Evolutionary conservation across 30 jellyfish, hydroid and myxozoan species (phyloP).

Genomic region (Calvadosia cruxmelitensis): DNA sequence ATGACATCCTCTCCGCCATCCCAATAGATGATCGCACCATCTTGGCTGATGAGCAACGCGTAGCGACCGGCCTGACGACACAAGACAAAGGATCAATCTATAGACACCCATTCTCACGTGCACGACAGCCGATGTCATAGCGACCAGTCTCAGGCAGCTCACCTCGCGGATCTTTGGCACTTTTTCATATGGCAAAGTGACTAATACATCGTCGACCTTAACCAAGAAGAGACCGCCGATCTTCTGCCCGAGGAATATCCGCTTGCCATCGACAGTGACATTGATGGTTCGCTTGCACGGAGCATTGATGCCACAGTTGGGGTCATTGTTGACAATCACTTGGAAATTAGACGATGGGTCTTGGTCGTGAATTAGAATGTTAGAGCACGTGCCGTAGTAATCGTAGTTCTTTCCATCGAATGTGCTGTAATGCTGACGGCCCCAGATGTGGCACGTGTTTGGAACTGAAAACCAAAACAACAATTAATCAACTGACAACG

Average conservation of each 20-base stretch:
- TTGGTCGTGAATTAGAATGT: slow-evolving; percentile 69
- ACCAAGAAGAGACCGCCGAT: slow-evolving; percentile 39
- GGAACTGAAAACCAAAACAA: slow-evolving; percentile 32
- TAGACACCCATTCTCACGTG: too few species aligned
- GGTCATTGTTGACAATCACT: slow-evolving; percentile 67
- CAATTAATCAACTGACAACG: too few species aligned
- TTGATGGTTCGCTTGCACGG: slow-evolving; percentile 74
- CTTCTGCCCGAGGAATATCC: slow-evolving; percentile 69
- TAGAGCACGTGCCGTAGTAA: slow-evolving; percentile 64
- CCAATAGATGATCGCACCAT: slow-evolving; percentile 58
- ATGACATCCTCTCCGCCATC: slow-evolving; percentile 90
- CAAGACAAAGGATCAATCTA: too few species aligned
- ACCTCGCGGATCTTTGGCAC: slow-evolving; percentile 73
- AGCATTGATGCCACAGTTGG: slow-evolving; percentile 38
- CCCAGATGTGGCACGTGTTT: slow-evolving; percentile 84
- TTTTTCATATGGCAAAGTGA: slow-evolving; percentile 62
- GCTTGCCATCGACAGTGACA: slow-evolving; percentile 34
- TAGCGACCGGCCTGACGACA: slow-evolving; percentile 99
- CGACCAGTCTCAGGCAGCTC: background rate
- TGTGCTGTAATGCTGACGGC: slow-evolving; percentile 68
- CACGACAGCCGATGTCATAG: too few species aligned
- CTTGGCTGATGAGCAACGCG: slow-evolving; percentile 76
- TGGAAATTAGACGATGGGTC: slow-evolving; percentile 49
- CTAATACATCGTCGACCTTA: slow-evolving; percentile 45
- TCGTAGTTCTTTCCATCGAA: slow-evolving; percentile 83